phyloP scores from a whole-genome alignment of 2,888 invertebrate genomes.

The Nasonia oneida region DNA sequence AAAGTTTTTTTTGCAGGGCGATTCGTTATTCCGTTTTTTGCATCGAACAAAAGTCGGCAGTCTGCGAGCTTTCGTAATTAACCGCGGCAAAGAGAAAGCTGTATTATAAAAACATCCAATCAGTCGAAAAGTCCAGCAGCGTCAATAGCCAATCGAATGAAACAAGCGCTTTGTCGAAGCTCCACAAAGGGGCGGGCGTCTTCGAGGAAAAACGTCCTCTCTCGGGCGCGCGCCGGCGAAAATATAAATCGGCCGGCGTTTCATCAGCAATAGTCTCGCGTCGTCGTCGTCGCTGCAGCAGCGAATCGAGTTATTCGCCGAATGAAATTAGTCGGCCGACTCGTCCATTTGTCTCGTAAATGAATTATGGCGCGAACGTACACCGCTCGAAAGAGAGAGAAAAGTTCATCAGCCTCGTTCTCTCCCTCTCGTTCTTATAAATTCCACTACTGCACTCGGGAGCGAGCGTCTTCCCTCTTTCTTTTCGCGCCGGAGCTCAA shows the following conservation, averaged over 20 bases:
- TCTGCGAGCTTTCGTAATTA: no score
- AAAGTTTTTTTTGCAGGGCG: no score
- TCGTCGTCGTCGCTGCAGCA: not conserved
- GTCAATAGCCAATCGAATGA: not conserved
- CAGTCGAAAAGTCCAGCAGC: no score
- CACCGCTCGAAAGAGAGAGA: not conserved
- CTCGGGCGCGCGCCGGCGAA: not conserved
- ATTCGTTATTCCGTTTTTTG: no score
- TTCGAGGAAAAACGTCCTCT: not conserved
- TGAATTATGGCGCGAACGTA: constrained; percentile 32
- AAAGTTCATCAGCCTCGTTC: constrained; percentile 12
- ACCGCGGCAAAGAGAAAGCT: not conserved
- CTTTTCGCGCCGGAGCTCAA: not conserved
- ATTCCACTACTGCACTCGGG: constrained; percentile 5
- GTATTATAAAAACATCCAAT: not conserved
- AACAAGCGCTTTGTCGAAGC: not conserved
- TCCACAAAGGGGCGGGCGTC: not conserved
- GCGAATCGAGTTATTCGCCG: constrained; percentile 49
- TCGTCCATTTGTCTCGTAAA: constrained; percentile 48
- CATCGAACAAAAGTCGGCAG: no score
- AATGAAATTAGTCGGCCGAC: constrained; percentile 49
- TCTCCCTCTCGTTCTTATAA: constrained; percentile 25
- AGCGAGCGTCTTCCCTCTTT: not conserved
- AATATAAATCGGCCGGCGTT: constrained; percentile 29
- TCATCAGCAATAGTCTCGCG: not conserved